These are phyloP conservation scores for Phengaris arion DNA, from an alignment of 2,888 invertebrate species.

Conservation along the genomic window DNA sequence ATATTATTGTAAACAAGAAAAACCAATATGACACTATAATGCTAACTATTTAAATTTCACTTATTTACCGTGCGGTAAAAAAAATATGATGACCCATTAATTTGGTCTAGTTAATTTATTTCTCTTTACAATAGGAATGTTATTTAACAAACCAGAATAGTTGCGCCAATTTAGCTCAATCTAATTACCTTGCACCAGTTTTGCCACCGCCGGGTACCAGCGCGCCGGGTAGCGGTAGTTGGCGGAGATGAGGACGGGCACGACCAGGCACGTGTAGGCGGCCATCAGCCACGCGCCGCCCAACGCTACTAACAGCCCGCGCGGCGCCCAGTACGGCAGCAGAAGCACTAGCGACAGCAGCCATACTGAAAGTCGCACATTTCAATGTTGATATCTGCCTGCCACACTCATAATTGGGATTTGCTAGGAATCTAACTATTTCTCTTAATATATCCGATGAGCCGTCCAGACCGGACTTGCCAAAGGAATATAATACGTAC, in stretches of 20 bases:
- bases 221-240: conserved; percentile 84
- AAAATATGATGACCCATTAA: no score
- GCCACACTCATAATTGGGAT: neutral
- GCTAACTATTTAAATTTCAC: no score
- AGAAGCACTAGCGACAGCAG: conserved; percentile 83
- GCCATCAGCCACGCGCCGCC: conserved; percentile 81
- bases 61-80: no score
- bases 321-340: conserved; percentile 81
- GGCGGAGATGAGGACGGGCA: conserved; percentile 84
- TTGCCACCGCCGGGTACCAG: conserved; percentile 79
- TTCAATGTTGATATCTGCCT: neutral
- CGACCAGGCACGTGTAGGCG: conserved; percentile 83
- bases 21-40: no score
- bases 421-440: neutral
- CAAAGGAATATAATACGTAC: neutral
- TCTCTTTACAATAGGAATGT: no score
- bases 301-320: conserved; percentile 81
- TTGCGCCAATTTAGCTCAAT: neutral
- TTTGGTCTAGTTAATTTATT: no score
- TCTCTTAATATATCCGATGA: neutral
- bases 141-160: no score
- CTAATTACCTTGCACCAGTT: conserved; percentile 77
- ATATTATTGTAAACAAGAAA: no score
- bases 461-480: neutral
- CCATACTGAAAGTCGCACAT: conserved; percentile 76